Conservation (phyloP, 2,888 invertebrate genomes). For the Parnassius smintheus region DNA sequence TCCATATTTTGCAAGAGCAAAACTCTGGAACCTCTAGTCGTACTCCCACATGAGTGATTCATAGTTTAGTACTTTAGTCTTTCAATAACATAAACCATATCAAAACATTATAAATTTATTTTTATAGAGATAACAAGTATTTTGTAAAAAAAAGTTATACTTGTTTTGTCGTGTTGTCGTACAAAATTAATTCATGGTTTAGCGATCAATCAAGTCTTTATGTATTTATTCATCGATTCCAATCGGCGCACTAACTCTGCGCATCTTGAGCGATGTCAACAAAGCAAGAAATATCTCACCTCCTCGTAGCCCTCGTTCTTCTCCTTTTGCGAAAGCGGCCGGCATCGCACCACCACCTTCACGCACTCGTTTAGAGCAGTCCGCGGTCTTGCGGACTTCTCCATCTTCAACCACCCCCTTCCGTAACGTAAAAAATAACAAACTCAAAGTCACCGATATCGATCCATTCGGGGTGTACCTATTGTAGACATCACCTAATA, state of each 20-base stretch:
- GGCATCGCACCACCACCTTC: conserved; percentile 97
- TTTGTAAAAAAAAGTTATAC: neutral
- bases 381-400: conserved; percentile 74
- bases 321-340: conserved; percentile 96
- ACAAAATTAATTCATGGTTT: neutral
- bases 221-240: conserved; percentile 28
- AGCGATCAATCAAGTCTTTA: conserved; percentile 21
- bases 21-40: neutral
- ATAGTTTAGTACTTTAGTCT: neutral
- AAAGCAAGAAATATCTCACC: conserved; percentile 52
- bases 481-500: conserved; percentile 63
- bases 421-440: conserved; percentile 50
- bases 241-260: conserved; percentile 56
- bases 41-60: neutral
- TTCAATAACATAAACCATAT: neutral
- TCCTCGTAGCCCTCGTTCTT: conserved; percentile 86
- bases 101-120: neutral
- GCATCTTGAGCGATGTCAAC: conserved; percentile 49
- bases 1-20: neutral
- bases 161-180: too few relatives aligned
- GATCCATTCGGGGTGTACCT: conserved; percentile 73
- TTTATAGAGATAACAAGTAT: too few relatives aligned
- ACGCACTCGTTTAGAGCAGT: conserved; percentile 90
- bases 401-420: conserved; percentile 64
- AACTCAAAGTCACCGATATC: conserved; percentile 72